Evolutionary conservation across 1,140 invertebrate genomes (phyloP).

Genomic region (Trichomalopsis sarcophagae): DNA sequence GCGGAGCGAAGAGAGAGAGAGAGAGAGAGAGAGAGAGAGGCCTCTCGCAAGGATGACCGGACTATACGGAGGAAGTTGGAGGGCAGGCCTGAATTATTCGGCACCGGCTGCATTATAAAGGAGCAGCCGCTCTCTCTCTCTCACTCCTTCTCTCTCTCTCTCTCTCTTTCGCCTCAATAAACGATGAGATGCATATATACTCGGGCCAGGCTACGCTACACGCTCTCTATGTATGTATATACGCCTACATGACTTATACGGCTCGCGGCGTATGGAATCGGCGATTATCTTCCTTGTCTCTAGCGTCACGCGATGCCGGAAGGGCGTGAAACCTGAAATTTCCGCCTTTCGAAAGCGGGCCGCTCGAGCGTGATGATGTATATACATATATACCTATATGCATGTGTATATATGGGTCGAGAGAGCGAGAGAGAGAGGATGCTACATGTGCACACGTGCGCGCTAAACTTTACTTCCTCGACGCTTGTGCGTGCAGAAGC

Average conservation of each 20-base stretch:
- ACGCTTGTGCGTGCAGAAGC: not conserved
- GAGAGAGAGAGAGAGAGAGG: not conserved
- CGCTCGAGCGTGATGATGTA: not conserved
- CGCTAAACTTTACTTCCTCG: not conserved
- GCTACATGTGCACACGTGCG: not conserved
- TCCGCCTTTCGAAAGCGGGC: slow-evolving; percentile 21
- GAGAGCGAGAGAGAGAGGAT: too few species aligned
- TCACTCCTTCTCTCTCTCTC: not conserved
- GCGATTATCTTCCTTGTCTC: slow-evolving; percentile 35
- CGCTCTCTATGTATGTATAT: not conserved
- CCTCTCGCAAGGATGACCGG: not conserved
- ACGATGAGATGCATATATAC: slow-evolving; percentile 39
- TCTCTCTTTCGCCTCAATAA: slow-evolving; percentile 23
- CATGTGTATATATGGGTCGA: not conserved
- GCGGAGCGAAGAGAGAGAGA: not conserved
- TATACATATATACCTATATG: not conserved
- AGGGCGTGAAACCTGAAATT: slow-evolving; percentile 42
- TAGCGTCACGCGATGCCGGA: slow-evolving; percentile 19
- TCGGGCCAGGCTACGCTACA: not conserved
- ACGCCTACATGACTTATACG: not conserved
- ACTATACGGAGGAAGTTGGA: not conserved
- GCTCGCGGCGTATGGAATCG: not conserved
- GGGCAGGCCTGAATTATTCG: slow-evolving; percentile 15
- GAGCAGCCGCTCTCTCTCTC: not conserved
- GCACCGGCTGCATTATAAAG: not conserved